Base-by-base conservation (phyloP, 2,113 vertebrate species). In the Petrocephalus microphthalmus region DNA sequence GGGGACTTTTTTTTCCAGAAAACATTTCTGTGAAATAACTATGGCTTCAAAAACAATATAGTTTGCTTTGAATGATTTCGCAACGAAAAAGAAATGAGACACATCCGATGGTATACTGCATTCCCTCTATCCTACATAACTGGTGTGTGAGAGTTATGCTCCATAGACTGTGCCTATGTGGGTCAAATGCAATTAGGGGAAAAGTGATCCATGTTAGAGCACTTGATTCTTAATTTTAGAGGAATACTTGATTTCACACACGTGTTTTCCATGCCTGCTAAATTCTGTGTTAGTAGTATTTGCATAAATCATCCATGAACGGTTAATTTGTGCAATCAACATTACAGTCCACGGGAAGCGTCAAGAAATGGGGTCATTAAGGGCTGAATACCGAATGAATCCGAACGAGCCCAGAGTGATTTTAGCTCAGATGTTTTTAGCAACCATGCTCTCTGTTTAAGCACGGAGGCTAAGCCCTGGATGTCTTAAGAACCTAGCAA, bases 31-130 rank as follows among this genome's bases (percentile, higher is more conserved):
- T 78, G 29, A 87, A 87, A 78, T 33, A 87, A 87, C 29, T 33
- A 87, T 87, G 64, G n/a, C 33, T 78, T 78, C 33, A 74, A 51
- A 87, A 87, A 78, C 60, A 86, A 64, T 64, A 87, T 60, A 87
- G 33, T 64, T 78, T 67, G 51, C 33, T n/a, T 15, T 54, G 57
- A 87, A 67, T 45, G 29, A 87, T 87, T 87, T 74, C 86, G 25
- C 25, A 87, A 87, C 57, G n/a, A 53, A 15, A 33, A 74, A 25
- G 86, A 87, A 87, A 74, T 74, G 42, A 47, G 45, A 5, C 56
- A 25, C 19, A 49, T 45, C 33, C 81, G 7, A 51, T 29, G 47
- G 20, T 51, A 2, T 52, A 37, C 47, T 15, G n/a, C 8, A 7
- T 71, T 60, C 25, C 86, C 47, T 52, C 71, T 78, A 42, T 78